Evolutionary conservation across 2,888 invertebrate species (phyloP).

Genomic region (Andrena marginata): DNA sequence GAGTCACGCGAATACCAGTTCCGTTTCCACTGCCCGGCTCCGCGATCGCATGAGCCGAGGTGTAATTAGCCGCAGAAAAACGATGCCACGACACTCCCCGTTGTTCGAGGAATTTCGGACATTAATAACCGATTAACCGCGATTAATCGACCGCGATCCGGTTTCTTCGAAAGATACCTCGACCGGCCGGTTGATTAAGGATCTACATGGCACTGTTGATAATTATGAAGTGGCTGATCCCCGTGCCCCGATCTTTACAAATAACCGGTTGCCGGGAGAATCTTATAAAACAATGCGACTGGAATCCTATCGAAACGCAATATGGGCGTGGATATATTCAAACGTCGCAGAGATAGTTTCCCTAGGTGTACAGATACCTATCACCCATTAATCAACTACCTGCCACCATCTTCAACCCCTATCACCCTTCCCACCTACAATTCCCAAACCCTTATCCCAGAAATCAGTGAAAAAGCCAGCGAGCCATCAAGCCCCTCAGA

Average conservation of each 20-base stretch:
- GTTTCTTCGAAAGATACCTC: not conserved
- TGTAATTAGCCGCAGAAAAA: conserved; percentile 45
- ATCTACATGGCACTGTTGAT: conserved; percentile 22
- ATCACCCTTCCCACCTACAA: no score
- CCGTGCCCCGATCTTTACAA: conserved; percentile 34
- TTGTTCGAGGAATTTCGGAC: conserved; percentile 25
- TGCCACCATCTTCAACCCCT: no score
- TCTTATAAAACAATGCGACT: not conserved
- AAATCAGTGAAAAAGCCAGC: no score
- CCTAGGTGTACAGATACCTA: no score
- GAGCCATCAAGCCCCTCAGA: no score
- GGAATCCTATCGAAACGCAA: conserved; percentile 1
- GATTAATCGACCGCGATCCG: conserved; percentile 46
- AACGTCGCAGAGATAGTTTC: no score
- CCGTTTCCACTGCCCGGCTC: conserved; percentile 25
- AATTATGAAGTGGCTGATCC: conserved; percentile 35
- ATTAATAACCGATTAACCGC: conserved; percentile 49
- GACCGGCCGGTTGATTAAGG: conserved; percentile 35
- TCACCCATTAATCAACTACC: no score
- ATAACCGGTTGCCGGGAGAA: not conserved
- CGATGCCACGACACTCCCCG: not conserved
- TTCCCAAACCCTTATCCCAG: no score
- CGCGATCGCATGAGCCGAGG: conserved; percentile 26
- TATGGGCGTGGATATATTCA: no score
- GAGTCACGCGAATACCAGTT: conserved; percentile 14